Percentiles rank a stretch among this genome's conserved stretches.
Evolutionary conservation across 2,113 vertebrate genomes (phyloP).

Genomic region (Neotragus pygmaeus): DNA sequence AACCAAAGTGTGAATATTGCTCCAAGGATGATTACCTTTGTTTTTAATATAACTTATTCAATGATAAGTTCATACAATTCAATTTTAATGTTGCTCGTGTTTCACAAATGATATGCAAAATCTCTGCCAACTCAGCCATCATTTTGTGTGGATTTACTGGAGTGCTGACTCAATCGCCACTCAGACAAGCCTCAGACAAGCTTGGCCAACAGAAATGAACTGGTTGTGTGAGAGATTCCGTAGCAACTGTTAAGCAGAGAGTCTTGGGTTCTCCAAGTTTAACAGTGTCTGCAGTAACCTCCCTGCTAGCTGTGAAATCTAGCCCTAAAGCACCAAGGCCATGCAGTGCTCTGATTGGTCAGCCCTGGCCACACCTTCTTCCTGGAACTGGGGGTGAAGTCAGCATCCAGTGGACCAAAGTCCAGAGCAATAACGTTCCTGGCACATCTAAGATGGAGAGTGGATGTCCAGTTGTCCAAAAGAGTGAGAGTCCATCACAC

Average conservation of each 20-base stretch:
- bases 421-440: rapidly evolving
- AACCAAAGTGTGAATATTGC: not conserved
- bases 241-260: no score
- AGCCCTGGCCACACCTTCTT: not conserved
- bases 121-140: not conserved
- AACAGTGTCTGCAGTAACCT: rapidly evolving
- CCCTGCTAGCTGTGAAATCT: not conserved
- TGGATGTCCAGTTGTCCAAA: rapidly evolving
- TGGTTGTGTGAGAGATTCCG: not conserved
- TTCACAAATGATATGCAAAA: not conserved
- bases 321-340: not conserved
- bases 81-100: not conserved
- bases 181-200: not conserved
- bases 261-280: not conserved
- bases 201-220: not conserved
- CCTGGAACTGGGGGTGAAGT: not conserved
- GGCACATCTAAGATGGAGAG: not conserved
- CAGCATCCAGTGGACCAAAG: not conserved
- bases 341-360: not conserved
- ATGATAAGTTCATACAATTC: not conserved
- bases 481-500: rapidly evolving
- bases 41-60: not conserved
- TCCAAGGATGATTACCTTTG: not conserved
- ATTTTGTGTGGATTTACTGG: not conserved
- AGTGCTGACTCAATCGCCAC: not conserved